Percentiles rank a stretch among this genome's conserved stretches.
phyloP scores from a whole-genome alignment of 2,113 vertebrate genomes.

The Etheostoma spectabile region DNA sequence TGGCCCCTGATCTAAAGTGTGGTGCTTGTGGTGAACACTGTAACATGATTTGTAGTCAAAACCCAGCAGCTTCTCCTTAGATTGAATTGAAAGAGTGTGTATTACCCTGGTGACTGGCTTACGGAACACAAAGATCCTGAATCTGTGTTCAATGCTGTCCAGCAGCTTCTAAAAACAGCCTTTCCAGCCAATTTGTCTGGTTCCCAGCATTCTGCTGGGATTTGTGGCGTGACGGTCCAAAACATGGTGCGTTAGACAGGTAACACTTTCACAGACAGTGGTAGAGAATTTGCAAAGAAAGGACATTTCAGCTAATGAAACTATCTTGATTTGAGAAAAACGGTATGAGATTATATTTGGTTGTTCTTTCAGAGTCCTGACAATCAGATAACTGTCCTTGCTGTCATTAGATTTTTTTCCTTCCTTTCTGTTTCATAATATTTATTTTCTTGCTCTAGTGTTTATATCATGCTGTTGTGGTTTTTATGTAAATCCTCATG shows the following conservation, averaged over 20 bases:
- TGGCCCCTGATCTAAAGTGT: too few relatives aligned
- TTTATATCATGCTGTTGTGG: not conserved
- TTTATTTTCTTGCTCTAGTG: not conserved
- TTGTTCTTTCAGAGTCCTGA: not conserved
- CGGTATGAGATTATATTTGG: not conserved
- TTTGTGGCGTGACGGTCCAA: slow-evolving; percentile 67
- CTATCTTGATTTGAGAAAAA: not conserved
- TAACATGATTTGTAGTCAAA: too few relatives aligned
- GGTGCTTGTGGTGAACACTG: too few relatives aligned
- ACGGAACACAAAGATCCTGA: slow-evolving; percentile 57
- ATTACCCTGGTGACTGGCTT: slow-evolving; percentile 65
- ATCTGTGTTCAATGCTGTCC: slow-evolving; percentile 62
- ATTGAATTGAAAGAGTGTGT: not conserved
- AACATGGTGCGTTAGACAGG: not conserved
- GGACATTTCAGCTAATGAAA: too few relatives aligned
- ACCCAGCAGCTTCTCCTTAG: not conserved
- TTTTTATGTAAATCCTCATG: not conserved
- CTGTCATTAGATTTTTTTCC: too few relatives aligned
- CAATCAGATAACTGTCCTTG: too few relatives aligned
- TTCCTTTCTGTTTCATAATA: too few relatives aligned
- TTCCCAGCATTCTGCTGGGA: slow-evolving; percentile 86
- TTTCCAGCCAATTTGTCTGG: slow-evolving; percentile 85
- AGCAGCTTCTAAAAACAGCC: slow-evolving; percentile 80
- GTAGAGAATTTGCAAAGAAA: not conserved
- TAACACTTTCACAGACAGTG: not conserved